A percentile compares a stretch with the other conserved stretches of the same genome.
Evolutionary conservation across 2,113 vertebrate genomes (phyloP).

Genomic region (Globicephala melas): DNA sequence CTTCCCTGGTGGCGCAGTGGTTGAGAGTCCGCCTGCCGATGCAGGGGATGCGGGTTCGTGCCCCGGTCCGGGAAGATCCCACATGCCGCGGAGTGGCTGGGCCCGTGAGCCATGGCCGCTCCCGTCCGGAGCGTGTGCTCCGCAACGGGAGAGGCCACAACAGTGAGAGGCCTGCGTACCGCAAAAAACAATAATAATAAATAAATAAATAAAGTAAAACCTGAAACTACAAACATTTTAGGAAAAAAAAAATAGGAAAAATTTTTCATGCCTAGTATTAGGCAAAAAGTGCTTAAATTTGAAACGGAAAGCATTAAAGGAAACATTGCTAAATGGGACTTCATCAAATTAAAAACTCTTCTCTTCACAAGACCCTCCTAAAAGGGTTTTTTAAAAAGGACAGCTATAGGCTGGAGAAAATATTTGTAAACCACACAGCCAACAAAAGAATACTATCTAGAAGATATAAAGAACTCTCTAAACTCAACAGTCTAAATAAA

Average conservation of each 20-base stretch:
- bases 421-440: not conserved
- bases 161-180: too few species aligned
- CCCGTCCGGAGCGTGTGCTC: too few species aligned
- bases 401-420: not conserved
- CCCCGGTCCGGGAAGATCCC: too few species aligned
- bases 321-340: not conserved
- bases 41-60: too few species aligned
- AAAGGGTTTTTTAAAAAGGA: not conserved
- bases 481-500: not conserved
- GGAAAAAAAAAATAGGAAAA: not conserved
- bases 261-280: accelerated
- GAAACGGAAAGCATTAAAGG: not conserved
- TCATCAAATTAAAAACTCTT: not conserved
- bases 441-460: not conserved
- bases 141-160: too few species aligned
- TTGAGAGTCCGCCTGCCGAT: too few species aligned
- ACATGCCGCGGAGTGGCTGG: too few species aligned
- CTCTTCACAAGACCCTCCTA: not conserved
- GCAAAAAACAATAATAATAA: too few species aligned
- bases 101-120: too few species aligned
- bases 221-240: not conserved
- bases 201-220: not conserved
- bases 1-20: too few species aligned
- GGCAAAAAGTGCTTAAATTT: not conserved
- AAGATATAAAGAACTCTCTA: not conserved